Conservation (phyloP, 2,888 invertebrate species). For the Metalampra italica region DNA sequence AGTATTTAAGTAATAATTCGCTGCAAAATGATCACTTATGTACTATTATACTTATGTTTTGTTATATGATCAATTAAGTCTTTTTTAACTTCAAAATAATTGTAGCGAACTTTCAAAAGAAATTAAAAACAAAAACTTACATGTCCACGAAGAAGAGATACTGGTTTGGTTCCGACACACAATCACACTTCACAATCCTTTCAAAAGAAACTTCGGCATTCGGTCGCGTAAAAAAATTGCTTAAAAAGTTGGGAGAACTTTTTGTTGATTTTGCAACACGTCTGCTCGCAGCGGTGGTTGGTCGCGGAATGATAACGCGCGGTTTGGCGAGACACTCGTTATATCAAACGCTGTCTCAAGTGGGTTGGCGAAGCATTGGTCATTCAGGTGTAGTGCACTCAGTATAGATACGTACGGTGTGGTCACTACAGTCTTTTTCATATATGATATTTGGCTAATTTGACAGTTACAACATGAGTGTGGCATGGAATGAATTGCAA, state of each 20-base stretch:
- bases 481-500: no score
- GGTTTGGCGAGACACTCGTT: not conserved
- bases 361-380: not conserved
- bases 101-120: not conserved
- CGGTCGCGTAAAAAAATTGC: no score
- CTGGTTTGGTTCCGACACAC: not conserved
- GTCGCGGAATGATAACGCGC: constrained; percentile 1
- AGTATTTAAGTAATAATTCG: no score
- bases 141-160: not conserved
- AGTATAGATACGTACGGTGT: not conserved
- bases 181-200: not conserved
- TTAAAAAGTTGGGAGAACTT: not conserved
- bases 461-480: no score
- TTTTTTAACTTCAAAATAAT: no score
- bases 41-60: no score
- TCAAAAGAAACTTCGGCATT: not conserved
- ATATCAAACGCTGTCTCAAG: not conserved
- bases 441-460: no score
- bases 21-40: no score
- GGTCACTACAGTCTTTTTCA: not conserved
- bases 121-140: not conserved
- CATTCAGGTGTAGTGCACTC: not conserved
- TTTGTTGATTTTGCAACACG: not conserved
- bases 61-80: no score
- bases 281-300: not conserved